phyloP scores from a whole-genome alignment of 2,797 vertebrate species.

The Sorex maritimensis region DNA sequence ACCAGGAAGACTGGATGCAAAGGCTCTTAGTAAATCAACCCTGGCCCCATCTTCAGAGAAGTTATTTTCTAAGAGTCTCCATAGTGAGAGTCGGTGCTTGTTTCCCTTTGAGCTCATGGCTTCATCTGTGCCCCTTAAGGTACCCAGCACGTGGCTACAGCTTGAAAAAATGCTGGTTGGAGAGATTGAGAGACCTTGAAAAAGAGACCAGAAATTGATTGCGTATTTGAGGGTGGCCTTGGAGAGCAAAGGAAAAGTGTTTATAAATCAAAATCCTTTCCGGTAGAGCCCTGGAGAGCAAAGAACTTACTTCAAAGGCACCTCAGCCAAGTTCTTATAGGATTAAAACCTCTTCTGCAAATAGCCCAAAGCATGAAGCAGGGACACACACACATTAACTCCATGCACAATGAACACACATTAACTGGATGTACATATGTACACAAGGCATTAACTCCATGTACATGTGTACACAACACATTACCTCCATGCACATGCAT shows the following conservation, averaged over 20 bases:
- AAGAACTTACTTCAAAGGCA: constrained; percentile 35
- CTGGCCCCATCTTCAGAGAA: neutral
- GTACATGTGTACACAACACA: too few relatives aligned
- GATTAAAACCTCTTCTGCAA: neutral
- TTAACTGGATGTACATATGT: too few relatives aligned
- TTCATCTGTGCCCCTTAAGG: neutral
- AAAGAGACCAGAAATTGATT: neutral
- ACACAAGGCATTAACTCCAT: too few relatives aligned
- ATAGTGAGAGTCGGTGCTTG: neutral
- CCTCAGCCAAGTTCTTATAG: neutral
- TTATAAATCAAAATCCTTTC: constrained; percentile 35
- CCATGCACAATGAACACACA: too few relatives aligned
- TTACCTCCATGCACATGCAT: too few relatives aligned
- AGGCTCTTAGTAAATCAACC: neutral
- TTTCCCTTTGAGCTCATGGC: neutral
- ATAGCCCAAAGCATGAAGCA: neutral
- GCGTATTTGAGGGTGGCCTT: neutral
- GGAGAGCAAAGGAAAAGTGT: neutral
- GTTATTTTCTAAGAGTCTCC: neutral
- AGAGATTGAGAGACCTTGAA: neutral
- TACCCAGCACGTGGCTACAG: too few relatives aligned
- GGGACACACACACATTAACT: neutral
- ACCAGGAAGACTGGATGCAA: neutral
- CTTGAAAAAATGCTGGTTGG: neutral
- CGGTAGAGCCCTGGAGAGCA: constrained; percentile 9